These are phyloP conservation scores for Meloidogyne chitwoodi DNA, from an alignment of 1,140 invertebrate genomes.

Conservation along the genomic window DNA sequence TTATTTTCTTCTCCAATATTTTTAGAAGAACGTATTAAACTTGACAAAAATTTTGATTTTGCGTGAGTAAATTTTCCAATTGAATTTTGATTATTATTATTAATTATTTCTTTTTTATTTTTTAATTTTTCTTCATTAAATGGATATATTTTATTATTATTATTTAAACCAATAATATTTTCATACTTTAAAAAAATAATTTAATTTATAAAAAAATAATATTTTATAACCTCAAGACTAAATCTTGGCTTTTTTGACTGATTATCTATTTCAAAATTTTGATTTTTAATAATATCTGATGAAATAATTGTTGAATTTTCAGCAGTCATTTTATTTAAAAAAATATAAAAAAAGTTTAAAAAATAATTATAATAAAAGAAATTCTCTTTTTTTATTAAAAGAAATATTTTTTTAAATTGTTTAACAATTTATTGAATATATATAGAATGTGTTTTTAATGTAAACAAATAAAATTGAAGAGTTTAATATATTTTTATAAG, in stretches of 20 bases:
- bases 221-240: background rate
- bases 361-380: background rate
- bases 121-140: background rate
- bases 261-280: background rate
- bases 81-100: background rate
- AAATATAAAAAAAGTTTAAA: background rate
- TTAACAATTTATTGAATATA: background rate
- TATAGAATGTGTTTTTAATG: background rate
- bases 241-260: background rate
- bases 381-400: background rate
- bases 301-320: background rate
- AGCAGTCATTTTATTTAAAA: background rate
- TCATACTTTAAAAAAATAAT: background rate
- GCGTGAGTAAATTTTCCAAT: background rate
- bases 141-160: background rate
- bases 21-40: background rate
- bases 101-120: background rate
- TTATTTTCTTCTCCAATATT: background rate
- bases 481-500: background rate
- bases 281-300: background rate
- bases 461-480: background rate
- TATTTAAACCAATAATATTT: background rate
- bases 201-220: background rate
- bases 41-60: slow-evolving; percentile 7
- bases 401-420: background rate